Evolutionary conservation across 1,140 invertebrate species (phyloP).

Genomic region (Plectus sambesii): DNA sequence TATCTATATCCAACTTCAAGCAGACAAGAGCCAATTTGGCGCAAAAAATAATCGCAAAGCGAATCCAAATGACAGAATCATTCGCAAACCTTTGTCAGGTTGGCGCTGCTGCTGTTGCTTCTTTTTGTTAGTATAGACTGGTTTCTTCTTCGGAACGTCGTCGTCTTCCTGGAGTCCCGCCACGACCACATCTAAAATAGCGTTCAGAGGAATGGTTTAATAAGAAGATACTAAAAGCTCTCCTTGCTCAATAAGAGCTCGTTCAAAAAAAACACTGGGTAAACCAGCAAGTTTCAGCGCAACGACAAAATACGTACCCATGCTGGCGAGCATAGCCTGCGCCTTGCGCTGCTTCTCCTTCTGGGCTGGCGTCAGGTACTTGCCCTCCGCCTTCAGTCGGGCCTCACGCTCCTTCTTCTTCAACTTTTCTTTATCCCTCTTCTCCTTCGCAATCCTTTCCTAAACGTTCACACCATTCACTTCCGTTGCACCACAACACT

Average conservation of each 20-base stretch:
- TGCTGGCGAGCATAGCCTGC: constrained; percentile 75
- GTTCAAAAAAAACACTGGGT: too few species aligned
- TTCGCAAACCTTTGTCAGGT: too few species aligned
- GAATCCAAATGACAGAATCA: too few species aligned
- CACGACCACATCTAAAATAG: constrained; percentile 1
- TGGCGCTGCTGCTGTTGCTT: too few species aligned
- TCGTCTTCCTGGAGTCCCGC: constrained; percentile 10
- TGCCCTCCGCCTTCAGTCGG: constrained; percentile 82
- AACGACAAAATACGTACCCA: constrained; percentile 48
- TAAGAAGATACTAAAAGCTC: constrained; percentile 3
- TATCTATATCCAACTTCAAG: too few species aligned
- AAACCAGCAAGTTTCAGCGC: too few species aligned
- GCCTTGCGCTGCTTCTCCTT: constrained; percentile 68
- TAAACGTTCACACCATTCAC: constrained; percentile 53
- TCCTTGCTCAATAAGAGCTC: neutral
- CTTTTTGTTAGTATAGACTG: too few species aligned
- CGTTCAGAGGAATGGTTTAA: neutral
- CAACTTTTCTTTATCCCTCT: constrained; percentile 77
- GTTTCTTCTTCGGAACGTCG: constrained; percentile 11
- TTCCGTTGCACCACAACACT: constrained; percentile 57
- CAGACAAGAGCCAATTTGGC: too few species aligned
- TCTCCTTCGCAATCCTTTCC: constrained; percentile 54
- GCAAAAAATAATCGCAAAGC: too few species aligned
- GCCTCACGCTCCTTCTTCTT: constrained; percentile 89
- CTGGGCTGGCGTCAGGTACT: constrained; percentile 78